phyloP scores from a whole-genome alignment of 1,140 invertebrate genomes.

The Trigoniulus corallinus region DNA sequence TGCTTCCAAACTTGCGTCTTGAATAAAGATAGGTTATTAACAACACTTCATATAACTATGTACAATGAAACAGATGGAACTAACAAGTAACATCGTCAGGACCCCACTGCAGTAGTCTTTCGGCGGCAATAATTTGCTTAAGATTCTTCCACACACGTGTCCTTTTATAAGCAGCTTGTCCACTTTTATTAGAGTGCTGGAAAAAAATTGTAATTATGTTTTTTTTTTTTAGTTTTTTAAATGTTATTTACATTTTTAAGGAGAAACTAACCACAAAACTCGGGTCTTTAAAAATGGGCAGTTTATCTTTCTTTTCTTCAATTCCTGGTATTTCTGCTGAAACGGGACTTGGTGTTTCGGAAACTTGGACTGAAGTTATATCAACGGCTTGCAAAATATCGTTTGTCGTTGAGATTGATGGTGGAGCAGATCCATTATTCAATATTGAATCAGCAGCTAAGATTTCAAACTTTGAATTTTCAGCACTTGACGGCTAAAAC shows the following conservation, averaged over 20 bases:
- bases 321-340: too few relatives aligned
- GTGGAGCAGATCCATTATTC: too few relatives aligned
- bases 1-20: conserved; percentile 51
- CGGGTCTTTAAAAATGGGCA: conserved; percentile 24
- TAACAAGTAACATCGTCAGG: conserved; percentile 12
- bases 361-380: conserved; percentile 3
- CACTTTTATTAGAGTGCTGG: conserved; percentile 23
- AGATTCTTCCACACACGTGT: conserved; percentile 26
- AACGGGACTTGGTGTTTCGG: conserved; percentile 10
- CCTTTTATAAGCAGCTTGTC: conserved; percentile 19
- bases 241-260: too few relatives aligned
- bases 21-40: too few relatives aligned
- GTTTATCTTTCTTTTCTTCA: conserved; percentile 16
- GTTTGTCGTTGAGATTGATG: too few relatives aligned
- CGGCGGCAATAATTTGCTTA: conserved; percentile 19
- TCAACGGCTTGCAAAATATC: not conserved
- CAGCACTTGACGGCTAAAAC: conserved; percentile 3
- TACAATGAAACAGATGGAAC: too few relatives aligned
- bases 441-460: too few relatives aligned
- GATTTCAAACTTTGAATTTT: too few relatives aligned
- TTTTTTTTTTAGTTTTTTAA: not conserved
- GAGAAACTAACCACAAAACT: conserved; percentile 21
- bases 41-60: too few relatives aligned
- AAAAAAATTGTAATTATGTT: conserved; percentile 5
- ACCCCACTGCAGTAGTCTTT: conserved; percentile 11